phyloP scores from a whole-genome alignment of 2,113 vertebrate genomes.

The Charadrius vociferus region DNA sequence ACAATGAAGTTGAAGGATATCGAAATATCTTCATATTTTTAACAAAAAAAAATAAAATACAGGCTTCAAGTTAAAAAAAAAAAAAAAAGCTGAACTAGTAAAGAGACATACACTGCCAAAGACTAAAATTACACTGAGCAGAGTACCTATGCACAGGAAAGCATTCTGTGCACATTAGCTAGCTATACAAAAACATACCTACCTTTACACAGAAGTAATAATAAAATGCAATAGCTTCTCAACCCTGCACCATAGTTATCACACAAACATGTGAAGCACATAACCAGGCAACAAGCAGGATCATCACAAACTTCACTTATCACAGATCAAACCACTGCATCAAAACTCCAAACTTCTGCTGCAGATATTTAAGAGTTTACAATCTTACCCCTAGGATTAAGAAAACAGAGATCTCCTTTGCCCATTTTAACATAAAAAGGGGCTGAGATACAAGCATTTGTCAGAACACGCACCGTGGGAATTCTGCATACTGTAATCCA shows the following conservation, averaged over 20 bases:
- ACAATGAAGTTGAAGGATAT: background rate
- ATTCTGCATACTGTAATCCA: background rate
- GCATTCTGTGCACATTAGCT: background rate
- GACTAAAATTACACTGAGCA: background rate
- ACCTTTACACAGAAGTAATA: background rate
- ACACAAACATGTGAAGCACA: background rate
- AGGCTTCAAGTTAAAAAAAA: background rate
- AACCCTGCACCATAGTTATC: background rate
- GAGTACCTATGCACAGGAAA: background rate
- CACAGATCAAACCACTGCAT: background rate
- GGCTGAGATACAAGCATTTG: background rate
- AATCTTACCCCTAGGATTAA: background rate
- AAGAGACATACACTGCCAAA: background rate
- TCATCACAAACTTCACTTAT: background rate
- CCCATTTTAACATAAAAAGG: background rate
- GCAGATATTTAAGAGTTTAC: background rate
- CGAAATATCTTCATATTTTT: background rate
- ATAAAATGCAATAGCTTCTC: background rate
- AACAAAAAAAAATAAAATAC: too few relatives aligned
- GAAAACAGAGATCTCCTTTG: background rate
- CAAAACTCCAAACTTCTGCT: background rate
- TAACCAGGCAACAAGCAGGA: background rate
- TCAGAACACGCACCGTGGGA: background rate
- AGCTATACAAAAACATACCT: background rate
- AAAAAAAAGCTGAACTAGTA: background rate